Evolutionary conservation across 2,113 vertebrate genomes (phyloP), one percentile per base, ranked within the genome.

Genomic region (Etheostoma cragini): DNA sequence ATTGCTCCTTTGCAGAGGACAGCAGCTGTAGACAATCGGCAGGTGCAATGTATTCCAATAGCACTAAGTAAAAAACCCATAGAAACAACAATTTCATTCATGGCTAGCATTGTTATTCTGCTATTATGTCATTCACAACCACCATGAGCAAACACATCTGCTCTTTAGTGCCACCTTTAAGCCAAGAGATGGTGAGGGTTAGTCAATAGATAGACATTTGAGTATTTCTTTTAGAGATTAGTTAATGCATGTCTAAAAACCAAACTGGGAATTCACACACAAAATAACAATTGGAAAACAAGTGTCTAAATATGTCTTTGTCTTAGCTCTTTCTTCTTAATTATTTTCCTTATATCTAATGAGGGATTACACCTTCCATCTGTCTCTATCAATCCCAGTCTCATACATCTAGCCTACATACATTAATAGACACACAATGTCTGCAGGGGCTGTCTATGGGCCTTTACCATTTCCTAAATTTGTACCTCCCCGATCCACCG

Each of bases 301-400:
- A 19, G 17, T 3, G 30, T 50, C 2, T 52, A 24, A 47, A 71
- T 64, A 13, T 61, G 17, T 53, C 22, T 49, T 22, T 11, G 5
- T 5, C 46, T 19, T 10, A 26, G 35, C 33, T 45, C n/a, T n/a
- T 52, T 58, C 46, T 46, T 45, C 19, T 35, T 15, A 11, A 3
- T 13, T 76, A 54, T 78, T 33, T 76, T 30, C 49, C 54, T 79
- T 30, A 63, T 17, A 61, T 30, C 26, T 30, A 46, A 15, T 61
- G 35, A 67, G 15, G 14, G n/a, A 80, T 71, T 49, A 47, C 69
- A 47, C 24, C 30, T 45, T 30, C 26, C 26, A 30, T 30, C 26
- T 3, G 3, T 30, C 47, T 46, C 33, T 67, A 76, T 84, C 50
- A 72, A 52, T 57, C 15, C 14, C 15, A 7, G 76, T 33, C 49